Evolutionary conservation across 2,888 invertebrate genomes (phyloP), one percentile per base, ranked within the genome.

Genomic region (Agonum fuliginosum): DNA sequence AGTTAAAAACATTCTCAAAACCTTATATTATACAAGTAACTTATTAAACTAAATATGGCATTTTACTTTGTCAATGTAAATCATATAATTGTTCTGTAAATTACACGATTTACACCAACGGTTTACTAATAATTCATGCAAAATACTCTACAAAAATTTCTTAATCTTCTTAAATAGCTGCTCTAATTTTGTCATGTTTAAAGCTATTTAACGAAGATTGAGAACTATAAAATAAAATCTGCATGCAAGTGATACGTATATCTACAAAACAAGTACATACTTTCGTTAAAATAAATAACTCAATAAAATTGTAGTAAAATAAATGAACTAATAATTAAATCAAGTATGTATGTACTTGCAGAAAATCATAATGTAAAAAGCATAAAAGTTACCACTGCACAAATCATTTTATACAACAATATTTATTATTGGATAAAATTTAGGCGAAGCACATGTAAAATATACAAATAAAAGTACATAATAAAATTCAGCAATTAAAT

Each of bases 1-100:
- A 75, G 30, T 75, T 65, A 65, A 75, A 75, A 72, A 75, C 75
- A 75, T 75, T 75, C 75, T 75, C 75, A 75, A 75, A 75, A 65
- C 20, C 46, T 48, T 67, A 75, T 75, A 67, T 75, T 75, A 67
- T 75, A 75, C 75, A 75, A 67, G 67, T 67, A 75, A 34, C 67
- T 75, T 75, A 75, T 75, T 34, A 8, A 75, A 30, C 51, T 67
- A 75, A 34, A 30, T 34, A 41, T 65, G 14, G 37, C 41, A 65
- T 51, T 37, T 43, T 70, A 70, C 43, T 46, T 46, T 5, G 37
- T 34, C 48, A 67, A 62, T 34, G 67, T 67, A 67, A 75, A 75
- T 34, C 46, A 74, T 22, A 67, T 48, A 34, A 41, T 17, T 30
- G n/a, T 58, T 54, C 10, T n/a, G n/a, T 37, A 20, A 5, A 27